Evolutionary conservation across 1,140 invertebrate genomes (phyloP), one percentile per base, ranked within the genome.

Genomic region (Euwallacea fornicatus): DNA sequence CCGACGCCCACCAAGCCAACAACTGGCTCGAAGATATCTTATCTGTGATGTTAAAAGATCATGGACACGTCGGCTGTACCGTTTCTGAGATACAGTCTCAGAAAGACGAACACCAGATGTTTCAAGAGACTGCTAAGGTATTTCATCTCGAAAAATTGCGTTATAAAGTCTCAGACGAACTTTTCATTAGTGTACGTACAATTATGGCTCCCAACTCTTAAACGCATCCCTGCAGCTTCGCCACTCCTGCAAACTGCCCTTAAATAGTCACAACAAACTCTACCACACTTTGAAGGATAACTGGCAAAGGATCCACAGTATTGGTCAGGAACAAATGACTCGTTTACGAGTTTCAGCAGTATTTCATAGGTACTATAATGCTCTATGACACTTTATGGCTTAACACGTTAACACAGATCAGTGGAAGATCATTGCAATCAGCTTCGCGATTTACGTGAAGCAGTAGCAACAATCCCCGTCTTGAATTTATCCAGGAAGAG

Each of bases 291-390:
- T 94, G 66, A 84, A 88, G 42, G 83, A 87, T 71, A 86, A 87
- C 2, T 94, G 91, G 92, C 87, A 88, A 69, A 84, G 85, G 66
- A 84, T 93, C 9, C 84, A 91, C 53, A 85, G 85, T 2, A 88
- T 91, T 46, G 88, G 88, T 65, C 89, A 91, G 79, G 91, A 93
- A 81, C 89, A 93, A 77, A 86, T 92, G 80, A 92, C 90, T 0
- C 84, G 92, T 8, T 82, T 93, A 6, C 85, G 90, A 71, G 91
- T 93, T 7, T 90, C 89, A 0, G 89, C 89, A 10, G 89, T 93
- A 47, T 93, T 93, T 76, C 87, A 93, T 80, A 54, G 71, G 71
- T 72, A 44, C 13, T 58, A 33, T 2, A 33, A 33, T 33, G 21
- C 21, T 58, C 10, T 3, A n/a, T 61, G 33, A 44, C 42, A 61